These are phyloP conservation scores for Cassiopea xamachana DNA, from an alignment of 30 jellyfish, hydroid and myxozoan genomes.

Conservation along the genomic window DNA sequence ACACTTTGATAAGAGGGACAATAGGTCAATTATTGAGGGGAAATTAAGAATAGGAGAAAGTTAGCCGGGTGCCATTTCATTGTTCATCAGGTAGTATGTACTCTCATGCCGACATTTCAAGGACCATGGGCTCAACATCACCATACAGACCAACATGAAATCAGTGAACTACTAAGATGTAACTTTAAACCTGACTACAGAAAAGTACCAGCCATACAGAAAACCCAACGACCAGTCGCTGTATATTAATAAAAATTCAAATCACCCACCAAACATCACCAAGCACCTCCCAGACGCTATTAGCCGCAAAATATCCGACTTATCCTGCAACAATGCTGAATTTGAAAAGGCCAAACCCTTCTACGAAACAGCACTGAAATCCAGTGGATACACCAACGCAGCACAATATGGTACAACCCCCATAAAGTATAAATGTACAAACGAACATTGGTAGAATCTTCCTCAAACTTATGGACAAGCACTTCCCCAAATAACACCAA, in stretches of 20 bases:
- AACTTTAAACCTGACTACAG: constrained; percentile 45
- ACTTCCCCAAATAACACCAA: constrained; percentile 70
- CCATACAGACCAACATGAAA: constrained; percentile 67
- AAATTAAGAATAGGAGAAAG: no score
- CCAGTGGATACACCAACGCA: constrained; percentile 55
- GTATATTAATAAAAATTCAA: constrained; percentile 73
- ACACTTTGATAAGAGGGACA: no score
- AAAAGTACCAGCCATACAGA: constrained; percentile 63
- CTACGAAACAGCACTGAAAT: constrained; percentile 62
- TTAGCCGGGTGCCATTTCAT: no score
- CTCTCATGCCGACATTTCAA: no score
- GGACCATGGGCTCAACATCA: constrained; percentile 64
- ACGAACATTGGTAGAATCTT: constrained; percentile 73
- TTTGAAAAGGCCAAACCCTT: constrained; percentile 73
- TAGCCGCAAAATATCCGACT: constrained; percentile 40
- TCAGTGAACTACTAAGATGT: constrained; percentile 65
- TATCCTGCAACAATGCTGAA: constrained; percentile 73
- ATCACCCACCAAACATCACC: constrained; percentile 81
- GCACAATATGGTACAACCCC: constrained; percentile 42
- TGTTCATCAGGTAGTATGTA: no score
- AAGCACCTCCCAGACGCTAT: constrained; percentile 62
- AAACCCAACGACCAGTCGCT: constrained; percentile 77
- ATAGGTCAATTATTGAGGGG: no score
- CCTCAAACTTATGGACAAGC: constrained; percentile 57
- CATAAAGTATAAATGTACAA: constrained; percentile 67